Evolutionary conservation across 2,888 invertebrate genomes (phyloP).

Genomic region (Leptopilina myrica): DNA sequence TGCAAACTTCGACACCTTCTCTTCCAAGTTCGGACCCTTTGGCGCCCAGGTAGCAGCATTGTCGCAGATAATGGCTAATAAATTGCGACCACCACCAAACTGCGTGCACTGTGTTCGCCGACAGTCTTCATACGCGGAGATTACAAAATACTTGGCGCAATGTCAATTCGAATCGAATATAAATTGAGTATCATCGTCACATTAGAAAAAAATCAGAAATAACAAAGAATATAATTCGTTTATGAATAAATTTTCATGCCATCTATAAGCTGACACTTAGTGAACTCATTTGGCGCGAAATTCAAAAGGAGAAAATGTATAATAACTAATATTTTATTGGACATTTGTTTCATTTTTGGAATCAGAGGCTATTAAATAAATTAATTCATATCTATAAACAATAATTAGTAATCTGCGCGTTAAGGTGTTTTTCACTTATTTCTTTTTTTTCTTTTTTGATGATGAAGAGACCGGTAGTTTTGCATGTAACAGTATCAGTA

Average conservation of each 20-base stretch:
- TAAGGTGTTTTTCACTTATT: background rate
- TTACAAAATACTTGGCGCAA: background rate
- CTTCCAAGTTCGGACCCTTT: conserved; percentile 46
- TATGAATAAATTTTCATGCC: no score
- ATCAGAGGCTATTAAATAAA: no score
- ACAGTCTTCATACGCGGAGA: conserved; percentile 53
- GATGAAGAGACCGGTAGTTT: conserved; percentile 28
- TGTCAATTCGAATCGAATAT: no score
- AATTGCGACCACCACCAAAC: conserved; percentile 72
- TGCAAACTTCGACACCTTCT: conserved; percentile 40
- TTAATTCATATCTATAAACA: no score
- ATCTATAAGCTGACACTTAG: no score
- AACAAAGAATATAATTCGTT: no score
- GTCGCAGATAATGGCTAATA: conserved; percentile 75
- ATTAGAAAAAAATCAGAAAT: no score
- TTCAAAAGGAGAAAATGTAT: no score
- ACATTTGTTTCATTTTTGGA: no score
- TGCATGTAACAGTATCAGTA: conserved; percentile 24
- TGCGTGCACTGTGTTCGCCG: conserved; percentile 66
- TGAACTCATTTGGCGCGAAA: no score
- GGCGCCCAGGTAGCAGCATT: conserved; percentile 72
- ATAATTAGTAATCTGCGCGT: background rate
- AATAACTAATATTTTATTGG: no score
- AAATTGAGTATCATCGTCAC: no score
- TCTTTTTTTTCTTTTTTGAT: background rate